A percentile compares a stretch with the other conserved stretches of the same genome.
Evolutionary conservation across 2,797 vertebrate species (phyloP).

Genomic region (Borostomias antarcticus): DNA sequence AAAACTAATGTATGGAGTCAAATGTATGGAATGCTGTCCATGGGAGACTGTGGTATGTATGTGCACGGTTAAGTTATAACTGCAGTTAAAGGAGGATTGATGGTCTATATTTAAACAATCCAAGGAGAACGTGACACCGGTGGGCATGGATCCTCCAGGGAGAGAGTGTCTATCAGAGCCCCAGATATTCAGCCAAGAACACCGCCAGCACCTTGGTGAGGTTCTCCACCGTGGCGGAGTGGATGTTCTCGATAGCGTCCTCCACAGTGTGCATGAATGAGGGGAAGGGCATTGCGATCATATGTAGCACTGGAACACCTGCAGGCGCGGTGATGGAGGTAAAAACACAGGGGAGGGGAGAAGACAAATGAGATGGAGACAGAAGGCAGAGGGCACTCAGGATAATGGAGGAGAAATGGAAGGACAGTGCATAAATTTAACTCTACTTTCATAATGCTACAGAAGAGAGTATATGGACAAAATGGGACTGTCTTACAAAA

Average conservation of each 20-base stretch:
- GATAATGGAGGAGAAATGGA: not conserved
- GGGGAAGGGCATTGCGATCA: slow-evolving; percentile 76
- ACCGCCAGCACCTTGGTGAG: slow-evolving; percentile 66
- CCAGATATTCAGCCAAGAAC: slow-evolving; percentile 71
- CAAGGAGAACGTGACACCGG: not conserved
- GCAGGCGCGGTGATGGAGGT: not conserved
- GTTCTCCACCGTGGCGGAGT: slow-evolving; percentile 68
- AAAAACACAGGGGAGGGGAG: not conserved
- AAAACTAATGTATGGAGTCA: not conserved
- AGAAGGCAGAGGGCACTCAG: not conserved
- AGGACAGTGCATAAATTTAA: not conserved
- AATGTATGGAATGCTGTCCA: no score
- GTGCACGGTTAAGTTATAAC: no score
- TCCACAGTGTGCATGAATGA: slow-evolving; percentile 71
- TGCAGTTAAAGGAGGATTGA: not conserved
- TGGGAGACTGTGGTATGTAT: no score
- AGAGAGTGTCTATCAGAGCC: slow-evolving; percentile 39
- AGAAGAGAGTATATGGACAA: no score
- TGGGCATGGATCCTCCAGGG: not conserved
- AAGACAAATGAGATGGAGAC: not conserved
- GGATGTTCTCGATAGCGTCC: slow-evolving; percentile 66
- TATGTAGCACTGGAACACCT: slow-evolving; percentile 74
- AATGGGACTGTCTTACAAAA: not conserved
- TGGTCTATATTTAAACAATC: not conserved
- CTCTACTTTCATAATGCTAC: not conserved